Base-by-base conservation (phyloP, 2,113 vertebrate genomes). In the Paraplagusia blochii region DNA sequence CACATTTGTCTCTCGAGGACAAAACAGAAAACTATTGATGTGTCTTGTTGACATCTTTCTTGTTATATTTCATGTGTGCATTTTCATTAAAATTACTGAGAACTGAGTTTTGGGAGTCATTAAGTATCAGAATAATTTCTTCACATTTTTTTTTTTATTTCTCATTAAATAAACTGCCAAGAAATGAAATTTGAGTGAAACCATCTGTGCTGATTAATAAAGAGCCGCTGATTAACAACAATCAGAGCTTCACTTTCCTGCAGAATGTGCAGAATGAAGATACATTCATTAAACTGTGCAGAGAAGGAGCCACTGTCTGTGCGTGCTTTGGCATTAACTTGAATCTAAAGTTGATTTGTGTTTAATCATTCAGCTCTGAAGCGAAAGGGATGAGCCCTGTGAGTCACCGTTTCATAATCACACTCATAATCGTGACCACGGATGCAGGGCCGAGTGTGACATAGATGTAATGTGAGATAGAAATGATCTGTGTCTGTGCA, bases 321-420 rank as follows among this genome's bases (percentile, higher is more conserved):
- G 18, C 42, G 42, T 68, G 70, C 57, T 38, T 17, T 16, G 60
- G 71, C 72, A 74, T 67, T 4, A 34, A 56, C 42, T 42, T 66
- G 57, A 15, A 15, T 55, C 44, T 52, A 60, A 18, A 61, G 60
- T 78, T 73, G 53, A 81, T 83, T 68, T 76, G 58, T 60, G 33
- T 67, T 81, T 75, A 76, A 72, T 69, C 74, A 78, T 83, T 79
- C 63, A 71, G 38, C 54, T 63, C 54, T 63, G 54, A 77, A 62
- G 69, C 76, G 61, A 51, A 65, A 0, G 33, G 52, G 59, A 77
- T 39, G 63, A 81, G 65, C 62, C 67, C 64, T 80, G 56, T 54
- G 63, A 78, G 43, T 66, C 71, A 44, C 33, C 55, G 63, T 80
- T 85, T 88, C 56, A 72, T 81, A 69, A 74, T 77, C 74, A 52